Evolutionary conservation across 2,888 invertebrate species (phyloP), one percentile per base, ranked within the genome.

Genomic region (Colletes collaris): DNA sequence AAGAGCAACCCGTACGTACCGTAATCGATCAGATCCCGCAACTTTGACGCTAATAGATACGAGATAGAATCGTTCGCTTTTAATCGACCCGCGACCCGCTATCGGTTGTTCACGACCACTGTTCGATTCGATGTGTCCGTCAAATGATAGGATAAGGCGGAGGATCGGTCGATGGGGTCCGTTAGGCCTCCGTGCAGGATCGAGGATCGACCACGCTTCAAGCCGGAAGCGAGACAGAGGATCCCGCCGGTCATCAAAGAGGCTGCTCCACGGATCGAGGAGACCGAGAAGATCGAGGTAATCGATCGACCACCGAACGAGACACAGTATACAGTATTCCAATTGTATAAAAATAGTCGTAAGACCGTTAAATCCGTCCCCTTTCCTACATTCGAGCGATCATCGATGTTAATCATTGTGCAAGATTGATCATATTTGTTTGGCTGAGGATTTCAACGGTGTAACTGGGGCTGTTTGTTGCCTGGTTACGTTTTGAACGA

Each of bases 191-290:
- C 71, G 75, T 64, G 67, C 73, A 81, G 73, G 76, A 83, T 86
- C 75, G 86, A 88, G 55, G 81, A 76, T 72, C 79, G 71, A 58
- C 80, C 74, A 35, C 81, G 79, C 50, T 77, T 62, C 68, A 83
- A 88, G 79, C 83, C 89, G 46, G 85, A 89, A 71, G 59, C 84
- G 59, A 87, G 89, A 44, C 90, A 87, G 78, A 86, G 88, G 69
- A 76, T 89, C 44, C 87, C 88, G 4, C 84, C 74, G 40, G 19
- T 75, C n/a, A 68, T 77, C 60, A 85, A 58, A 71, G 82, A 84
- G 50, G 69, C 67, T 63, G 27, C 82, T 44, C 73, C 86, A 52
- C 69, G 74, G 69, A 71, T 79, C 72, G 86, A 87, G 8, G 78
- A 81, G 11, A 16, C 55, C 16, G 16, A 16, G 16, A 16, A 16